phyloP scores from a whole-genome alignment of 2,113 vertebrate genomes.

The Chaetorhynchus papuensis region DNA sequence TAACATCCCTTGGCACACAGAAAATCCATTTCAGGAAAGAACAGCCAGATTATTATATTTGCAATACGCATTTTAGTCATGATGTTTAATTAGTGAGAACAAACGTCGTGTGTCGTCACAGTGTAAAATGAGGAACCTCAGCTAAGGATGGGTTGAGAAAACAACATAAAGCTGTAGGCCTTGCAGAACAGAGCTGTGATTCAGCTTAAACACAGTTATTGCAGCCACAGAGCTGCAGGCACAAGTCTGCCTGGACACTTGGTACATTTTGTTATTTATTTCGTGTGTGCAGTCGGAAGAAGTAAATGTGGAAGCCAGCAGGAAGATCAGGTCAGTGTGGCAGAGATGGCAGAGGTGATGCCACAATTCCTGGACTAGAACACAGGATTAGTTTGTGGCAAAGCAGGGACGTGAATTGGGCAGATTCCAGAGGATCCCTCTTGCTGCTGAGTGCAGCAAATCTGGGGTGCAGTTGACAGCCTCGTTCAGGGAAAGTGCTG shows the following conservation, averaged over 20 bases:
- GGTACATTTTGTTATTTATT: background rate
- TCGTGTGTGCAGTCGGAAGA: background rate
- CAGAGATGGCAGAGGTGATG: background rate
- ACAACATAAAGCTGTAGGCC: background rate
- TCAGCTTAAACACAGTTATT: background rate
- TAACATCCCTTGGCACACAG: background rate
- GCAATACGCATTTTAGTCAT: background rate
- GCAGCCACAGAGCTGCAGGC: background rate
- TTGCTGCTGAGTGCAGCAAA: background rate
- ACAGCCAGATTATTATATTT: background rate
- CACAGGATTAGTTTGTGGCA: background rate
- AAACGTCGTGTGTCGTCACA: background rate
- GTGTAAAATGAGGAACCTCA: background rate
- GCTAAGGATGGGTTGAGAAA: background rate
- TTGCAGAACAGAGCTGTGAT: background rate
- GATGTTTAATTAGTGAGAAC: background rate
- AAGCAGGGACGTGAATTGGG: background rate
- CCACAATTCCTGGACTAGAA: fast-evolving
- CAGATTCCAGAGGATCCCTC: background rate
- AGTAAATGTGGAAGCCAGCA: background rate
- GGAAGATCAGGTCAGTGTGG: background rate
- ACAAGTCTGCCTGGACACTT: background rate
- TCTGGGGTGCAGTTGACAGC: background rate
- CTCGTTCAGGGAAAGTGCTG: background rate
- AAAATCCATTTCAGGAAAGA: background rate